Base-by-base conservation (phyloP, 2,797 vertebrate species). In the Microchirus variegatus region DNA sequence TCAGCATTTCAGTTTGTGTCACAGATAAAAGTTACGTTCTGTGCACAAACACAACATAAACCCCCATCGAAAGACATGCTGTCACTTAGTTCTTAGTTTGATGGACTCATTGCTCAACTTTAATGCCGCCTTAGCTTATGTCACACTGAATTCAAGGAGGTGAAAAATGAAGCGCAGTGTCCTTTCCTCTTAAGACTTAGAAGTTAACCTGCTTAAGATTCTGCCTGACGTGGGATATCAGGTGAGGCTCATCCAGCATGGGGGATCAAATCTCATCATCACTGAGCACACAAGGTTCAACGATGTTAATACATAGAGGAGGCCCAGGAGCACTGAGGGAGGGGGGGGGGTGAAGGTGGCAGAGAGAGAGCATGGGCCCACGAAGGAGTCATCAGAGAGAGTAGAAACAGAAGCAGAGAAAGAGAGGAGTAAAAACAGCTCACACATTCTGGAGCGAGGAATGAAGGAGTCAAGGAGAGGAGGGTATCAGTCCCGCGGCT, bases 401-500 rank as follows among this genome's bases (percentile, higher is more conserved):
- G 7, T 31, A 41, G 16, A 53, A 54, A 44, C 12, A 47, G 58
- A 69, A 36, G 51, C 31, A 73, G 38, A 50, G 48, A 22, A 9
- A 42, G 56, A 38, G n/a, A 51, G 37, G 54, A 49, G 54, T 47
- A 61, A 73, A 73, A 75, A 60, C 63, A 64, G 19, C 56, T 76
- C 37, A 55, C 51, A 78, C 62, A 77, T 47, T 76, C 61, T 69
- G 85, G 85, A 87, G 87, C 89, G 88, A 77, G 52, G 86, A 92
- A 86, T 85, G 89, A 91, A 91, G 90, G 91, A 93, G 93, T 94
- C 88, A 89, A 91, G 92, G 91, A 83, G 87, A 90, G 77, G 86
- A 90, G 87, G 91, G 88, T 94, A 94, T 95, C 94, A 93, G 93
- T 91, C 90, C 86, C 31, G 78, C 86, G 86, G 89, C 89, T 91